phyloP scores from a whole-genome alignment of 2,113 vertebrate species.

The Pantherophis guttatus region DNA sequence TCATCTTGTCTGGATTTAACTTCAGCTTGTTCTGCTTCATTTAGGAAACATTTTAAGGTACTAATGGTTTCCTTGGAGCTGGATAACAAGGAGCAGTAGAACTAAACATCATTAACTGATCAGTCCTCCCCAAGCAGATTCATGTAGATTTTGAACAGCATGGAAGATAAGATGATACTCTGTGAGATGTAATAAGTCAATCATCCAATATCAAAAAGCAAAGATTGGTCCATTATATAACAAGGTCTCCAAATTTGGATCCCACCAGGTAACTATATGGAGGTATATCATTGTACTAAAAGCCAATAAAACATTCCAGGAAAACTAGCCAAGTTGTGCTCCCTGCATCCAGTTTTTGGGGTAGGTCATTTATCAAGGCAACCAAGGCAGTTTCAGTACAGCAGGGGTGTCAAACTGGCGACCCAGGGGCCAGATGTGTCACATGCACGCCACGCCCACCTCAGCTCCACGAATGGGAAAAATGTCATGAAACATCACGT shows the following conservation, averaged over 20 bases:
- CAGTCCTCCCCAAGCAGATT: neutral
- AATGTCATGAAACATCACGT: fast-evolving
- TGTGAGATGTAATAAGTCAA: neutral
- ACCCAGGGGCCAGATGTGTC: too few species aligned
- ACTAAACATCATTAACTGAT: neutral
- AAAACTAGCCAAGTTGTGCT: neutral
- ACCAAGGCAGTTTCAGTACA: neutral
- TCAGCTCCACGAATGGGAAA: too few species aligned
- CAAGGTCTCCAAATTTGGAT: neutral
- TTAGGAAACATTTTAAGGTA: neutral
- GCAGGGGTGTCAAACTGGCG: too few species aligned
- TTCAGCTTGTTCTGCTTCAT: neutral
- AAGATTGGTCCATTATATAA: neutral
- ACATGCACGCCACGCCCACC: too few species aligned
- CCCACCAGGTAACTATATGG: neutral
- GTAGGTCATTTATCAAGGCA: neutral
- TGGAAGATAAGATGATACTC: neutral
- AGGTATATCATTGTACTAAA: neutral
- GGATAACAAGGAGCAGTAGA: neutral
- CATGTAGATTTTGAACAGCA: neutral
- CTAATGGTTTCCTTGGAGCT: neutral
- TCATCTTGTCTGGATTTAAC: neutral
- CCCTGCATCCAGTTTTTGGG: neutral
- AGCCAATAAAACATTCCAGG: neutral
- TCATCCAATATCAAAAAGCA: neutral